Conservation (phyloP, 2,888 invertebrate species). For the Phyllotreta striolata region DNA sequence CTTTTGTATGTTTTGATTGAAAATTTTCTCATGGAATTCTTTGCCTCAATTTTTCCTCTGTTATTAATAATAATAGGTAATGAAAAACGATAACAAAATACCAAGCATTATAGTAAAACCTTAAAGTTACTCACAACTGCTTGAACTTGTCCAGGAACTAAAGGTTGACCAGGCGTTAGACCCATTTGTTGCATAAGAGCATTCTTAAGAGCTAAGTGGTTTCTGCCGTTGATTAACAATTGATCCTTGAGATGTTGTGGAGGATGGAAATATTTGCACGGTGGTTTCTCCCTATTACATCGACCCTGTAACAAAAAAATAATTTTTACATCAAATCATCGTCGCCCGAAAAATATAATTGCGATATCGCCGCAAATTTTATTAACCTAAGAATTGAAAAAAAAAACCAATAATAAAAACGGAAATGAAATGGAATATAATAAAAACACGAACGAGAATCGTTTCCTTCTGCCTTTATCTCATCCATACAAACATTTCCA, state of each 20-base stretch:
- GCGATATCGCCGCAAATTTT: too few species aligned
- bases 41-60: constrained; percentile 20
- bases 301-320: constrained; percentile 79
- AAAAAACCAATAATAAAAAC: constrained; percentile 16
- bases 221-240: constrained; percentile 98
- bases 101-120: constrained; percentile 10
- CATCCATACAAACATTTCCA: constrained; percentile 17
- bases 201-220: constrained; percentile 99
- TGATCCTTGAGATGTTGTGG: constrained; percentile 99
- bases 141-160: constrained; percentile 93
- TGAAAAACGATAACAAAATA: constrained; percentile 7
- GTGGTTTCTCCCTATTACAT: constrained; percentile 99
- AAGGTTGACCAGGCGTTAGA: constrained; percentile 87
- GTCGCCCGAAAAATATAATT: too few species aligned
- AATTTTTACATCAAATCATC: too few species aligned
- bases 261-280: constrained; percentile 99
- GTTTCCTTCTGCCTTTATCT: constrained; percentile 8
- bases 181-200: constrained; percentile 97
- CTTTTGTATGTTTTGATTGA: constrained; percentile 18
- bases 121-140: constrained; percentile 78
- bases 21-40: constrained; percentile 3
- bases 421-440: constrained; percentile 18
- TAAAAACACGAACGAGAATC: constrained; percentile 15
- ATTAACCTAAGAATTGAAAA: too few species aligned
- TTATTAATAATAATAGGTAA: constrained; percentile 6